Evolutionary conservation across 2,888 invertebrate species (phyloP), one percentile per base, ranked within the genome.

Genomic region (Cantharis flavilabris): DNA sequence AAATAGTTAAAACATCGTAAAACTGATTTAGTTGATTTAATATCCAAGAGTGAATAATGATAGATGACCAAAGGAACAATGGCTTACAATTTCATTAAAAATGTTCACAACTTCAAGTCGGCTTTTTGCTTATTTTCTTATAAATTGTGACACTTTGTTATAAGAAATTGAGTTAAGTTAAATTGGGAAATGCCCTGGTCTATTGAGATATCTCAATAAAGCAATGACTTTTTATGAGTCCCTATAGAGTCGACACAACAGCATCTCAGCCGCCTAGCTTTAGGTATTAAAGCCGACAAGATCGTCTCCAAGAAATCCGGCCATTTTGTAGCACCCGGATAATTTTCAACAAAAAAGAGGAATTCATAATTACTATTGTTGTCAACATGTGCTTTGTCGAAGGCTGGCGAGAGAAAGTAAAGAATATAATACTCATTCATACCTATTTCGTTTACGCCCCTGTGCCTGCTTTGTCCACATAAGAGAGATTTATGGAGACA

Each of bases 211-310:
- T 80, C 83, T 83, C 83, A 83, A 83, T 83, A 83, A 83, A 83
- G 83, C 82, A 81, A 83, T 83, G 83, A 83, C 81, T 83, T 84
- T 84, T 84, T 84, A 84, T 80, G 80, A 79, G 80, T 82, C 84
- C 83, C 84, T 75, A 76, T 78, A 76, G 83, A 80, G 81, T 76
- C 72, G 80, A 81, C 81, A 81, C 79, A 81, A 82, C 81, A 78
- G 78, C 80, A 76, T 79, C 76, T 77, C 78, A 69, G 77, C 33
- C 70, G 76, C 75, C 69, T 67, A 78, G 78, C 77, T 77, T 79
- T 75, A 76, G 79, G 77, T 79, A 79, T 79, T 75, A 76, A 80
- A 79, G 76, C 49, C 63, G 62, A 64, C 69, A 69, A 70, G 76
- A 71, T 73, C 74, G 72, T 62, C 78, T 76, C 72, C 75, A 75